Evolutionary conservation across 1,140 invertebrate genomes (phyloP).

Genomic region (Drosophila hydei): DNA sequence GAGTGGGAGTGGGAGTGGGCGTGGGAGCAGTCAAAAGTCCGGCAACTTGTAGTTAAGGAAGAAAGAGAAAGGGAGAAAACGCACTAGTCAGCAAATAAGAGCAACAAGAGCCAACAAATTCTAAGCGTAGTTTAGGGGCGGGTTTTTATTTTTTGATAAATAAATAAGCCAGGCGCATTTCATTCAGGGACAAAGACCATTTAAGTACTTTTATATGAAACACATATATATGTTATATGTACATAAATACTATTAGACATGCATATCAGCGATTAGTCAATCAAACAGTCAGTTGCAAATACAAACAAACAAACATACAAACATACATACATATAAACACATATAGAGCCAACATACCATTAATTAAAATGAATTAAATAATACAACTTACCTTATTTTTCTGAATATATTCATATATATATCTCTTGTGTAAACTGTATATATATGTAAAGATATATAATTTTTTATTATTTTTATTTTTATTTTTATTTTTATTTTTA

Average conservation of each 20-base stretch:
- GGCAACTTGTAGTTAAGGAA: constrained; percentile 38
- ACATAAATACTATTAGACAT: constrained; percentile 16
- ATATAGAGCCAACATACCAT: constrained; percentile 51
- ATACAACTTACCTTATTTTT: constrained; percentile 27
- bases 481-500: constrained; percentile 42
- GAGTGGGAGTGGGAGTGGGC: background rate
- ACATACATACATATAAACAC: no score
- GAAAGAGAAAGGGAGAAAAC: constrained; percentile 1
- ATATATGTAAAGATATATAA: constrained; percentile 9
- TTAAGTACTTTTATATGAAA: constrained; percentile 71
- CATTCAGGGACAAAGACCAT: constrained; percentile 80
- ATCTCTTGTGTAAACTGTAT: no score
- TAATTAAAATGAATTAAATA: constrained; percentile 66
- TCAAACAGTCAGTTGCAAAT: constrained; percentile 17
- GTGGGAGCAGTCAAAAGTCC: background rate
- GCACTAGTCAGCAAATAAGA: constrained; percentile 35
- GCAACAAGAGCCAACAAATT: constrained; percentile 23
- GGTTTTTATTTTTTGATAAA: constrained; percentile 5
- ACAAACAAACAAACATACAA: background rate
- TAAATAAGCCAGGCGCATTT: constrained; percentile 58
- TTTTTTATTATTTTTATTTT: constrained; percentile 56
- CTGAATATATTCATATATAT: constrained; percentile 3
- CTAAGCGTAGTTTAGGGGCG: constrained; percentile 15
- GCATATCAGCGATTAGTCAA: constrained; percentile 48
- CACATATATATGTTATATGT: constrained; percentile 38